phyloP scores from a whole-genome alignment of 2,113 vertebrate species.

The Ibidorhyncha struthersii region DNA sequence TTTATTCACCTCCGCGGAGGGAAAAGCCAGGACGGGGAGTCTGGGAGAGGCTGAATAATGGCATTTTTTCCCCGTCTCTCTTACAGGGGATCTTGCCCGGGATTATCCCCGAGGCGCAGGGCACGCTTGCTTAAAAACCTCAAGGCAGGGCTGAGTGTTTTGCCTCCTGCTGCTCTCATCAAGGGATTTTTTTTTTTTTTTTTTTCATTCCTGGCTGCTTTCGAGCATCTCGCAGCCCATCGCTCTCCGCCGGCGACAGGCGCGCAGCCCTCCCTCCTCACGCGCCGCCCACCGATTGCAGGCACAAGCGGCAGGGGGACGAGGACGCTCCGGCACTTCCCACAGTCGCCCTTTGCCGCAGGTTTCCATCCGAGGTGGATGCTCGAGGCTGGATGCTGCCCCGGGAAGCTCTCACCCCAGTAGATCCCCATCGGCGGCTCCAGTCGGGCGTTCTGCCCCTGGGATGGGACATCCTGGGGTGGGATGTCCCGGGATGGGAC shows the following conservation, averaged over 20 bases:
- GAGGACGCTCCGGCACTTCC: neutral
- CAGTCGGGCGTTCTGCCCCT: neutral
- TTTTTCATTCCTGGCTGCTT: neutral
- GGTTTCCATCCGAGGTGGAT: neutral
- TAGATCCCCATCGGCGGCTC: fast-evolving
- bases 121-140: neutral
- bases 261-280: neutral
- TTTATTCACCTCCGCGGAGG: neutral
- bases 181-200: neutral
- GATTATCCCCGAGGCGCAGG: neutral
- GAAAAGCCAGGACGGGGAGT: neutral
- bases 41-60: neutral
- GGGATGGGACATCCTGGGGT: neutral
- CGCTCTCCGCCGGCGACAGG: fast-evolving
- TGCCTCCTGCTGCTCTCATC: neutral
- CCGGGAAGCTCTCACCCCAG: neutral
- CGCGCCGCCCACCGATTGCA: fast-evolving
- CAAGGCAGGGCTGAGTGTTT: neutral
- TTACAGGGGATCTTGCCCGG: neutral
- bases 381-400: neutral
- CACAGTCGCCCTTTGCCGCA: neutral
- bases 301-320: fast-evolving
- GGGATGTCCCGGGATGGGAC: neutral
- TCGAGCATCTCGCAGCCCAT: neutral
- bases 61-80: neutral